phyloP scores from a whole-genome alignment of 2,113 vertebrate genomes.

The Phoxinus phoxinus region DNA sequence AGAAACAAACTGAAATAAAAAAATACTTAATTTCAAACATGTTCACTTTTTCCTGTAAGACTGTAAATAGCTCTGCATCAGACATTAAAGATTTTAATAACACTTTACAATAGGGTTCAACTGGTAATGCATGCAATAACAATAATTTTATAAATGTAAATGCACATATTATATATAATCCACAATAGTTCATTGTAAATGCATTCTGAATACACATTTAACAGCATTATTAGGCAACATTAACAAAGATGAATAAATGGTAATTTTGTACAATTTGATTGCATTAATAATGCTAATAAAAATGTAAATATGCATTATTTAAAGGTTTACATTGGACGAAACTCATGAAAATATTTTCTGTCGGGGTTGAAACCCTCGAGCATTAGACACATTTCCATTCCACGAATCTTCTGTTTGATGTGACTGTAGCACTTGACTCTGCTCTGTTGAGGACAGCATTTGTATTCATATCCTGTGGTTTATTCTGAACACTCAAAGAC shows the following conservation, averaged over 20 bases:
- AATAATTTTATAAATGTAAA: too few species aligned
- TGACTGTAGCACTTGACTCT: neutral
- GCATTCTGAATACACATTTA: too few species aligned
- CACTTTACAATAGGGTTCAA: neutral
- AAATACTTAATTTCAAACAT: neutral
- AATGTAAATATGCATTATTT: neutral
- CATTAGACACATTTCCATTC: neutral
- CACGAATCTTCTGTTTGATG: neutral
- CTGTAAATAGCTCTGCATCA: neutral
- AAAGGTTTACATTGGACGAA: neutral
- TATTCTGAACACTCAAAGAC: slow-evolving; percentile 14
- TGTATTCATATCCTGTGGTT: slow-evolving; percentile 3
- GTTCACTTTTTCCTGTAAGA: neutral
- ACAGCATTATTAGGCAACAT: too few species aligned
- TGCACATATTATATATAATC: too few species aligned
- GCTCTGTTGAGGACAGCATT: slow-evolving; percentile 1
- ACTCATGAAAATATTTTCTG: neutral
- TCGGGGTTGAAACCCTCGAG: neutral
- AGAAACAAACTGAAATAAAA: neutral
- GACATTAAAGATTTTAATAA: neutral
- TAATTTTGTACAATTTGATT: neutral
- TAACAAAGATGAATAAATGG: neutral
- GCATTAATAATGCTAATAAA: neutral
- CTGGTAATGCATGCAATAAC: neutral
- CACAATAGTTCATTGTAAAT: too few species aligned